Evolutionary conservation across 2,888 invertebrate species (phyloP), one percentile per base, ranked within the genome.

Genomic region (Tipula helvola): DNA sequence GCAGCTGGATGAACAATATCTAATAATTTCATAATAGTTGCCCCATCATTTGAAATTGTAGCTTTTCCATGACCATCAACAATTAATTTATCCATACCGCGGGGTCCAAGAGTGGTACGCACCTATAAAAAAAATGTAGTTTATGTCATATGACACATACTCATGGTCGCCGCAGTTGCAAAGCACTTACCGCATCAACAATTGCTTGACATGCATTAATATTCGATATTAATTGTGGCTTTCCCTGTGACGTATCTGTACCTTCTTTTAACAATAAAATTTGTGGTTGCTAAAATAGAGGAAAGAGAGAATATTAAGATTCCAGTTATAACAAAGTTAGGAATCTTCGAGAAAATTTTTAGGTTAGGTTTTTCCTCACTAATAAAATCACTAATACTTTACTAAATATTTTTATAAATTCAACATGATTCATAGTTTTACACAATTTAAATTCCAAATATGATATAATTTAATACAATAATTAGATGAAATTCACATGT

Each of bases 81-180:
- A 87, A 99, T 98, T 86, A 99, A 93, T 91, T 99, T 99, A 92
- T 99, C 99, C 98, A 99, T 98, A 88, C 99, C 99, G 41, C 99
- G 95, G 5, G 99, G 99, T 84, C 99, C 99, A 83, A 99, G 93
- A 0, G 99, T 99, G 0, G 99, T 99, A 87, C 99, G 95, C 0
- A 94, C 93, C 93, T 93, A 88, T 2, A 86, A 86, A 87, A 52
- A 84, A 13, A 39, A 3, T 39, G 13, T 16, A 10, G 39, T 84
- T 36, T 7, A 28, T 3, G 71, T 71, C 71, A 71, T 71, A 71
- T 71, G 71, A 71, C 71, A 13, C 71, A 71, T 8, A 18, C 84
- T 39, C 84, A 16, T 39, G 3, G 83, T 87, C 7, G n/a, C 1
- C 7, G 13, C 1, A 39, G n/a, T 8, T 83, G 10, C 3, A 71